phyloP scores from a whole-genome alignment of 2,113 vertebrate species.

The Pseudorectes ferrugineus region DNA sequence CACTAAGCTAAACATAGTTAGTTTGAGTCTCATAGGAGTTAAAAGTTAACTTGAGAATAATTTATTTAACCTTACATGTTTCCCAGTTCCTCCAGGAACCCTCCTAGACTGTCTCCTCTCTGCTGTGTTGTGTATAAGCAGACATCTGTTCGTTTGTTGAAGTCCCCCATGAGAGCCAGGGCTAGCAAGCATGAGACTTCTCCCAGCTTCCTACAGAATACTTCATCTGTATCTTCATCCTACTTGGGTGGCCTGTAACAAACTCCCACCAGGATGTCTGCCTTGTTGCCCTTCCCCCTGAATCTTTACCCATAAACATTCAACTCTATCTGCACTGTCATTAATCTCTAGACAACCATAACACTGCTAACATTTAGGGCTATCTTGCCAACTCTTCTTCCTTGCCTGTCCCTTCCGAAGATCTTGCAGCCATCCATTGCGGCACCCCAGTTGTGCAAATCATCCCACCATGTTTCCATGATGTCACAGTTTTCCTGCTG shows the following conservation, averaged over 20 bases:
- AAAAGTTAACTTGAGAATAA: background rate
- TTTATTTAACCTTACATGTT: background rate
- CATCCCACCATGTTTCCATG: background rate
- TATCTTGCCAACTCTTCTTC: background rate
- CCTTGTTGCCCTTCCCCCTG: background rate
- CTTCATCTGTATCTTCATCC: background rate
- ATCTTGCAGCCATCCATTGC: background rate
- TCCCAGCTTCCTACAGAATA: background rate
- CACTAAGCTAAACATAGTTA: background rate
- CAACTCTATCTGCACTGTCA: fast-evolving
- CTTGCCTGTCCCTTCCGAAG: background rate
- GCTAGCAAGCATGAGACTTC: background rate
- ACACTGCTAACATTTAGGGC: background rate
- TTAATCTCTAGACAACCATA: background rate
- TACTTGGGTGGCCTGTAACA: background rate
- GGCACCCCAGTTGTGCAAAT: background rate
- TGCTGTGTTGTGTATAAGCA: background rate
- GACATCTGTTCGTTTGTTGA: background rate
- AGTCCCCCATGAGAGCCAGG: background rate
- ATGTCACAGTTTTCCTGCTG: background rate
- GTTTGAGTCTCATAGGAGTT: background rate
- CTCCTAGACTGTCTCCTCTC: background rate
- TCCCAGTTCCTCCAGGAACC: background rate
- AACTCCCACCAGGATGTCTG: background rate
- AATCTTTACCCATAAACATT: background rate